phyloP scores from a whole-genome alignment of 2,113 vertebrate genomes.

The Cairina moschata region DNA sequence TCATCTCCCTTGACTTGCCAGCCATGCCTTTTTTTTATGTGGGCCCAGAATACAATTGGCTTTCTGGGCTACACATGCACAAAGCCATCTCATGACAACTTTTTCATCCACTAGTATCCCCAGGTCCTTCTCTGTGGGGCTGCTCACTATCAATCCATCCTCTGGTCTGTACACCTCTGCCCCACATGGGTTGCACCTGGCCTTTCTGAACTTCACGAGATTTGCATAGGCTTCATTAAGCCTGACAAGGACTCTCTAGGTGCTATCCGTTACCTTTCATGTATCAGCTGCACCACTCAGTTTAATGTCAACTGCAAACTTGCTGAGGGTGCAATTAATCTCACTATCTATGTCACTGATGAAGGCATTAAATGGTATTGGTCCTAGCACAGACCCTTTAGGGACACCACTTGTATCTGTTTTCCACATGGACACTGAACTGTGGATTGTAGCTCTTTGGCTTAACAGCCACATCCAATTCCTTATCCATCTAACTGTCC shows the following conservation, averaged over 20 bases:
- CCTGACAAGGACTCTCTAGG: too few relatives aligned
- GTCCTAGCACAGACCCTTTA: neutral
- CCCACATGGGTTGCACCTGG: too few relatives aligned
- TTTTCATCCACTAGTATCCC: neutral
- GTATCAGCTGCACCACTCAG: neutral
- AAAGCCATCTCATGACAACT: neutral
- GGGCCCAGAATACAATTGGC: neutral
- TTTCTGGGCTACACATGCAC: neutral
- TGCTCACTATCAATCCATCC: too few relatives aligned
- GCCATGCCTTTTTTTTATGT: neutral
- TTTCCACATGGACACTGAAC: neutral
- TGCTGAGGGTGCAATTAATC: neutral
- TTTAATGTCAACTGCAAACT: neutral
- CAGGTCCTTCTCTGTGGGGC: neutral
- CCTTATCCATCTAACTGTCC: neutral
- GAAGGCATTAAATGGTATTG: neutral
- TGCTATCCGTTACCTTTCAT: neutral
- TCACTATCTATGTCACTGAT: neutral
- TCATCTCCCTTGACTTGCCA: neutral
- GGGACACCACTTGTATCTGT: neutral
- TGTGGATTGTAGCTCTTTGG: neutral
- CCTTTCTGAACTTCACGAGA: too few relatives aligned
- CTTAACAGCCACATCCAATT: neutral
- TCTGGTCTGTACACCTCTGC: too few relatives aligned
- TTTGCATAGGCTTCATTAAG: too few relatives aligned